These are phyloP conservation scores for Deroplatys truncata DNA, from an alignment of 2,888 invertebrate species.

Conservation along the genomic window DNA sequence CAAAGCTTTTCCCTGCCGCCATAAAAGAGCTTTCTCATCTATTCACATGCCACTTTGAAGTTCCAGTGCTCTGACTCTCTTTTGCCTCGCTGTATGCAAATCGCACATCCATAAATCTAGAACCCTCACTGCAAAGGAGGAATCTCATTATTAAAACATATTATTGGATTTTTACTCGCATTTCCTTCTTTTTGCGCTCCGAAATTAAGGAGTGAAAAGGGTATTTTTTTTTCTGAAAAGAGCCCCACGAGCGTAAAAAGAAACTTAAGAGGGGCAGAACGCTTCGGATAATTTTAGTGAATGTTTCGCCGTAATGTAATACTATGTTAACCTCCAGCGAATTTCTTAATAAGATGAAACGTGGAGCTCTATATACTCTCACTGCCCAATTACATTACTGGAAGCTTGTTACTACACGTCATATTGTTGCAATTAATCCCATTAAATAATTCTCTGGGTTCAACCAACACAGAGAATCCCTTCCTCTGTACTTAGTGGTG, in stretches of 20 bases:
- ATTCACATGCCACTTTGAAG: neutral
- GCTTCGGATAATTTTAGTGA: neutral
- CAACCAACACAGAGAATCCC: no score
- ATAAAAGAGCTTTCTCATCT: neutral
- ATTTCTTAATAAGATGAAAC: neutral
- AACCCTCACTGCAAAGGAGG: neutral
- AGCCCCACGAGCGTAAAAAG: neutral
- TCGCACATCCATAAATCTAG: neutral
- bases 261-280: neutral
- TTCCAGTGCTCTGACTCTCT: neutral
- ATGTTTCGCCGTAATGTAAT: neutral
- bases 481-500: no score
- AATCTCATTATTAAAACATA: neutral
- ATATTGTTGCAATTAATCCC: no score
- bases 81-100: neutral
- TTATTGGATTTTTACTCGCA: neutral
- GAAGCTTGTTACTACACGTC: no score
- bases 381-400: neutral
- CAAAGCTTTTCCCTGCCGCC: neutral
- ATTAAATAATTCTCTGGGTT: no score
- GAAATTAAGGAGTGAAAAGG: neutral
- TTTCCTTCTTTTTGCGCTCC: neutral
- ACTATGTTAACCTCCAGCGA: neutral
- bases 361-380: neutral
- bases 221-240: neutral